phyloP scores from a whole-genome alignment of 2,888 invertebrate species.

The Fabriciana adippe region DNA sequence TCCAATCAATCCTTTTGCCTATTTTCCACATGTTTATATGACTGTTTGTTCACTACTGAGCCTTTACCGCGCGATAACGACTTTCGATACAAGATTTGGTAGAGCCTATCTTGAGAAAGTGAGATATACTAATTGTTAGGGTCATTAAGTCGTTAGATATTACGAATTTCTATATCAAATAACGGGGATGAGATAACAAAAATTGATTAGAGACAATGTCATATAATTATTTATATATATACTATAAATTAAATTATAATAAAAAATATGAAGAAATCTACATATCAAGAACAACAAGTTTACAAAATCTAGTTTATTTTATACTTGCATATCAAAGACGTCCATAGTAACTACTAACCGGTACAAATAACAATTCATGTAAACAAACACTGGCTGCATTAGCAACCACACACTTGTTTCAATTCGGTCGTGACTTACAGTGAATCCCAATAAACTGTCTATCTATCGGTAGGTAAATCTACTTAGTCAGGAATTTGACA shows the following conservation, averaged over 20 bases:
- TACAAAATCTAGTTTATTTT: background rate
- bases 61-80: conserved; percentile 8
- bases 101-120: conserved; percentile 19
- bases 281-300: too few relatives aligned
- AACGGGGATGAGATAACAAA: conserved; percentile 28
- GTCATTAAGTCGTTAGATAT: conserved; percentile 32
- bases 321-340: background rate
- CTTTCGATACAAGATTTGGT: conserved; percentile 27
- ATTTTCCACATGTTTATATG: conserved; percentile 40
- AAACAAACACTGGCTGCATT: conserved; percentile 9
- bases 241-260: too few relatives aligned
- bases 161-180: conserved; percentile 13
- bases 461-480: too few relatives aligned
- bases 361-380: background rate
- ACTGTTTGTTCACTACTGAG: conserved; percentile 19
- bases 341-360: background rate
- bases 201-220: background rate
- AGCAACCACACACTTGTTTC: conserved; percentile 11
- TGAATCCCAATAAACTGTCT: background rate
- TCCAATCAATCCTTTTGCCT: conserved; percentile 51
- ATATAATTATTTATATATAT: background rate
- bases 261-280: too few relatives aligned
- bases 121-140: conserved; percentile 34
- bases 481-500: too few relatives aligned
- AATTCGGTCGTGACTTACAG: background rate